Evolutionary conservation across 2,113 vertebrate genomes (phyloP), one percentile per base, ranked within the genome.

Genomic region (Tyto alba): DNA sequence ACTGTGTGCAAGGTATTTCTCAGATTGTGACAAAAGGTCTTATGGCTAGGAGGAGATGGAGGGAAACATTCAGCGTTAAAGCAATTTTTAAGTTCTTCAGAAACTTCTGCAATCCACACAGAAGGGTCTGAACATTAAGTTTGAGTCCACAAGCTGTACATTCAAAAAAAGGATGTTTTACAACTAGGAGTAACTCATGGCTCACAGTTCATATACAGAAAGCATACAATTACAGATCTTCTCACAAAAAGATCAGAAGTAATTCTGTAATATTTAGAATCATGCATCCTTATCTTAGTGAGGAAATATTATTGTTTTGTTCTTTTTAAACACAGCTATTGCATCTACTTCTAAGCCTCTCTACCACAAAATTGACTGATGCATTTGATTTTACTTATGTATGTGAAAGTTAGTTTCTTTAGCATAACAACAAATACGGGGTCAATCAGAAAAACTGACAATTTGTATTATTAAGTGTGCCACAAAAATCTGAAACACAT

Each of bases 1-100:
- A 98, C 98, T 97, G 98, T 62, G 97, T 88, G 48, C 94, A 97
- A 97, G 89, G 93, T 97, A 98, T 98, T 98, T 98, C 95, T 94
- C 91, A 93, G 97, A 98, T 98, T 99, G 98, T 98, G 98, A 98
- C 98, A 94, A 88, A 94, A 97, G 85, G 83, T 88, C 97, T 91
- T 90, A 69, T 1, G 23, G 12, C 15, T 45, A 91, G 62, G 41
- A 86, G 50, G 60, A 72, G 47, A 67, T 0, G 0, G 60, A 82
- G 32, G 80, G 76, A 68, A 87, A 85, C 69, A 77, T 69, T 64
- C 63, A 62, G 32, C 22, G 60, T 80, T 87, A 83, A 85, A 68
- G 57, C 26, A 56, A 66, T 89, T 97, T 21, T 81, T 41, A 85
- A 92, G 77, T 59, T 90, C 47, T 53, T 67, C 11, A 7, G 67